Evolutionary conservation across 1,140 invertebrate genomes (phyloP).

Genomic region (Orchestia grillus): DNA sequence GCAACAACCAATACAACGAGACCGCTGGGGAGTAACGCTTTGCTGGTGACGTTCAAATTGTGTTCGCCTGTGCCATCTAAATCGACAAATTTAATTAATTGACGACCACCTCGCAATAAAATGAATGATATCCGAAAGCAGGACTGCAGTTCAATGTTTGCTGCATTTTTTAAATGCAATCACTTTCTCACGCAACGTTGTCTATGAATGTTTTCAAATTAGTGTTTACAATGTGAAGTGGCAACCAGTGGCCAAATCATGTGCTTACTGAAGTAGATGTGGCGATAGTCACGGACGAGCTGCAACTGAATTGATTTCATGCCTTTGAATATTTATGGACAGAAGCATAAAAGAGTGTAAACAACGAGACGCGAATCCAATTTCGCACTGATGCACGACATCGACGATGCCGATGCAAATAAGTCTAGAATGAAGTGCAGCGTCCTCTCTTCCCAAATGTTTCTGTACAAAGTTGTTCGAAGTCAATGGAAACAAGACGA

Average conservation of each 20-base stretch:
- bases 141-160: not conserved
- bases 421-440: not conserved
- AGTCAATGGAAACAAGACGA: not conserved
- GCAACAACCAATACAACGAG: not conserved
- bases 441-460: not conserved
- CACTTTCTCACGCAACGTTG: not conserved
- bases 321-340: constrained; percentile 36
- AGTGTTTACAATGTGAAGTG: not conserved
- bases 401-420: not conserved
- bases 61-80: not conserved
- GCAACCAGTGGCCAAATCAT: not conserved
- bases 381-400: constrained; percentile 12
- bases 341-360: constrained; percentile 21
- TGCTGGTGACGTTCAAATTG: not conserved
- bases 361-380: constrained; percentile 1
- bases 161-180: not conserved
- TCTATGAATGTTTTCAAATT: not conserved
- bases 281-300: constrained; percentile 19
- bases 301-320: constrained; percentile 39
- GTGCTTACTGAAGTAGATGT: not conserved
- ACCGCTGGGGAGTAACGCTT: not conserved
- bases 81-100: not conserved
- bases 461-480: not conserved
- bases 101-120: not conserved
- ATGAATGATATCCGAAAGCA: not conserved